A percentile compares a stretch with the other conserved stretches of the same genome.
These are phyloP conservation scores for Camponotus fellah DNA, from an alignment of 2,888 invertebrate species.

Conservation along the genomic window DNA sequence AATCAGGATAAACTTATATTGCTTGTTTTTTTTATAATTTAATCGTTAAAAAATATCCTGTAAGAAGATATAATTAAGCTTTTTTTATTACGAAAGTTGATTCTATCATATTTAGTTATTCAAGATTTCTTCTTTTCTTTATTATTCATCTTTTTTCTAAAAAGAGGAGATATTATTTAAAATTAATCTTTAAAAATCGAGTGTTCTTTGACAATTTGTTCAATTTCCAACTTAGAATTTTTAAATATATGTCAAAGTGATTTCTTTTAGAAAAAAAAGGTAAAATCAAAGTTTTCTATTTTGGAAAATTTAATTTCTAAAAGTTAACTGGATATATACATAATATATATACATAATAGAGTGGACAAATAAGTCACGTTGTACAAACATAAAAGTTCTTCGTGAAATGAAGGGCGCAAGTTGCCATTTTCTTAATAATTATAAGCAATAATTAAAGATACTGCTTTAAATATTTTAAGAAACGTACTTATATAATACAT, in stretches of 20 bases:
- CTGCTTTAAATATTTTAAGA: constrained; percentile 5
- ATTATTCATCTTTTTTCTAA: not conserved
- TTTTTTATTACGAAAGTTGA: not conserved
- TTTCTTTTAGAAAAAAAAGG: not conserved
- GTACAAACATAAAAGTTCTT: constrained; percentile 17
- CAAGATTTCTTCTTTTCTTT: not conserved
- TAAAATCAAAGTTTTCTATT: not conserved
- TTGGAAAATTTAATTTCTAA: not conserved
- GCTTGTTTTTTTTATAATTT: not conserved
- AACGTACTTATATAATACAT: not conserved
- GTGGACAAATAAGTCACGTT: constrained; percentile 6
- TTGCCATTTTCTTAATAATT: constrained; percentile 32
- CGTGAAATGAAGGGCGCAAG: not conserved
- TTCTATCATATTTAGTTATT: not conserved
- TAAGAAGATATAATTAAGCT: not conserved
- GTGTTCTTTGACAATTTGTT: not conserved
- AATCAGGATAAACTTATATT: not conserved
- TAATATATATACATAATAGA: not conserved
- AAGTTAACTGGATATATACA: not conserved
- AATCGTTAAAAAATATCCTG: not conserved
- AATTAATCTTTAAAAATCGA: constrained; percentile 9
- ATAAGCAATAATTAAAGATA: constrained; percentile 16
- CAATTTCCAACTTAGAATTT: not conserved
- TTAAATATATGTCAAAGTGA: not conserved
- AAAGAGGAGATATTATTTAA: not conserved